These are phyloP conservation scores for Diuraphis noxia DNA, from an alignment of 1,140 invertebrate species.

Conservation along the genomic window DNA sequence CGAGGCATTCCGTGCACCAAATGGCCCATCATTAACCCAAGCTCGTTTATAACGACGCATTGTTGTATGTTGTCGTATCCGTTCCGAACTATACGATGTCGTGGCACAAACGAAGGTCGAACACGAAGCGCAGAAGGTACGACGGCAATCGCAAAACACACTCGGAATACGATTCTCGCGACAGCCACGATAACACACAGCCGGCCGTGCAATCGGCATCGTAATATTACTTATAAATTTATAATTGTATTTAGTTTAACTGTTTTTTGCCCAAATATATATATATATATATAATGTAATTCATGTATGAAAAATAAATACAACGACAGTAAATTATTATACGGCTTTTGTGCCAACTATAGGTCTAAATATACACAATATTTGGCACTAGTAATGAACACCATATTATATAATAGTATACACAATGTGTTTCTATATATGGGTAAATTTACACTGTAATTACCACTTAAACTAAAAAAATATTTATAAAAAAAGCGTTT, in stretches of 20 bases:
- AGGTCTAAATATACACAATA: background rate
- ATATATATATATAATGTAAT: too few species aligned
- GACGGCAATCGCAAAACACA: background rate
- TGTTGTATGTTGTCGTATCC: background rate
- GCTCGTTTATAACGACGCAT: background rate
- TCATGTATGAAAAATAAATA: too few species aligned
- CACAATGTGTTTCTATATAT: too few species aligned
- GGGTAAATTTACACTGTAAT: too few species aligned
- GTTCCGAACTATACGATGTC: background rate
- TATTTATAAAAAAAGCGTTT: background rate
- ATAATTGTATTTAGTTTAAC: background rate
- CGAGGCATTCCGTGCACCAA: slow-evolving; percentile 36
- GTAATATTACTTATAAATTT: background rate
- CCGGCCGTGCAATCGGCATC: background rate
- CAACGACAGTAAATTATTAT: background rate
- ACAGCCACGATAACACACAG: background rate
- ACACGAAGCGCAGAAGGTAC: background rate
- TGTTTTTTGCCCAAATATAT: background rate
- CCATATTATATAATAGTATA: too few species aligned
- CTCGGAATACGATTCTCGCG: background rate
- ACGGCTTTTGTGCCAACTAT: background rate
- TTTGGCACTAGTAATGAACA: background rate
- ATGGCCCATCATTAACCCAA: slow-evolving; percentile 10
- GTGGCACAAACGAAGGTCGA: background rate
- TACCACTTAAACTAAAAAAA: too few species aligned